These are phyloP conservation scores for Sebastes flavidus DNA, from an alignment of 2,797 vertebrate species.

Conservation along the genomic window DNA sequence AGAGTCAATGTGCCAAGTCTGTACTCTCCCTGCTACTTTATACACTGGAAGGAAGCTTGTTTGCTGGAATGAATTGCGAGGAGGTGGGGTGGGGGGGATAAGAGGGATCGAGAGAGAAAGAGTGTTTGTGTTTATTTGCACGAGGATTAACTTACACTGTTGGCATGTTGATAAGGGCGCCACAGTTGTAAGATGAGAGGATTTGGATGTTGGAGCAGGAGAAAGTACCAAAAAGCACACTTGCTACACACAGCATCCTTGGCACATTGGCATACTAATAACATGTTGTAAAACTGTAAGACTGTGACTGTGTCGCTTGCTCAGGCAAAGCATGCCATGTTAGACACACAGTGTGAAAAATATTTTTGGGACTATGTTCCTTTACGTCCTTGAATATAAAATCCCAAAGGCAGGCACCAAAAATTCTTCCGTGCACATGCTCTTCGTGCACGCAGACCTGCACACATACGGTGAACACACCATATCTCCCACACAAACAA, in stretches of 20 bases:
- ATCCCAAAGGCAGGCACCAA: background rate
- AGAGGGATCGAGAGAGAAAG: constrained; percentile 3
- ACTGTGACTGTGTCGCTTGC: background rate
- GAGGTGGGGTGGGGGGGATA: background rate
- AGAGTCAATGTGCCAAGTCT: constrained; percentile 48
- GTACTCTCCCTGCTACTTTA: constrained; percentile 38
- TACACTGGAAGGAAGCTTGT: constrained; percentile 35
- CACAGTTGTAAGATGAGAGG: constrained; percentile 35
- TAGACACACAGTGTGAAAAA: background rate
- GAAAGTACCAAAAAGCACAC: constrained; percentile 12
- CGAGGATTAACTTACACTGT: constrained; percentile 49
- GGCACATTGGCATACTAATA: constrained; percentile 28
- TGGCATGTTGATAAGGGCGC: constrained; percentile 59
- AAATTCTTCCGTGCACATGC: background rate
- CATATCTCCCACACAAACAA: background rate
- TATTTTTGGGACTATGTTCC: background rate
- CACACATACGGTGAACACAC: background rate
- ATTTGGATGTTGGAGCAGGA: constrained; percentile 29
- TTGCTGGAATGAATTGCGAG: constrained; percentile 21
- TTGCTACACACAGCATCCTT: background rate
- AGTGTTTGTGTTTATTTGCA: constrained; percentile 54
- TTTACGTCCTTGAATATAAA: background rate
- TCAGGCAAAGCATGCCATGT: background rate
- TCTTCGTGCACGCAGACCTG: background rate
- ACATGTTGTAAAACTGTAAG: constrained; percentile 6